These are phyloP conservation scores for Solenopsis fugax DNA, from an alignment of 1,140 invertebrate species.

Conservation along the genomic window DNA sequence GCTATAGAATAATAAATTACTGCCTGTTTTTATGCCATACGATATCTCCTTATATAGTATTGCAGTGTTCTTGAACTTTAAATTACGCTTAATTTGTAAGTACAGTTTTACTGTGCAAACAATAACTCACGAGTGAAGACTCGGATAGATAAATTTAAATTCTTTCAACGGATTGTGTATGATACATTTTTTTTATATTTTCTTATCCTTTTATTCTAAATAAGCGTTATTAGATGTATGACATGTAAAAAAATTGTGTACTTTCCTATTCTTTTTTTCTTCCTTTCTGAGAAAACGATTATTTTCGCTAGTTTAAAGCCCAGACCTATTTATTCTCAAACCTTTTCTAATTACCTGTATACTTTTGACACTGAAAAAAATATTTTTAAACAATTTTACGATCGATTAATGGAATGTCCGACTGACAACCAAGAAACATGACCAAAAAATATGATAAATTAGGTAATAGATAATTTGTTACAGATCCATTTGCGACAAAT, in stretches of 20 bases:
- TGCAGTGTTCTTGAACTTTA: not conserved
- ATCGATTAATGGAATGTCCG: not conserved
- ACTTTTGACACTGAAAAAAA: not conserved
- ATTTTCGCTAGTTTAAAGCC: constrained; percentile 9
- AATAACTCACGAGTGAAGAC: not conserved
- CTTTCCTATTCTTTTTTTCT: constrained; percentile 20
- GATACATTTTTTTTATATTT: constrained; percentile 29
- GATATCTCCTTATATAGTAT: constrained; percentile 8
- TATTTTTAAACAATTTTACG: not conserved
- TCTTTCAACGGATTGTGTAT: not conserved
- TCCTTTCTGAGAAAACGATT: not conserved
- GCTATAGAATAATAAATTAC: constrained; percentile 38
- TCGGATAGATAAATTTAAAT: not conserved
- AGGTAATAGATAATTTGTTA: not conserved
- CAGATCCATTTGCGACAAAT: not conserved
- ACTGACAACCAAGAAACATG: not conserved
- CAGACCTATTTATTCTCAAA: constrained; percentile 11
- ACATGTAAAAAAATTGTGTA: constrained; percentile 13
- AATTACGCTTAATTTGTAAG: constrained; percentile 12
- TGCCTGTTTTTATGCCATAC: constrained; percentile 35
- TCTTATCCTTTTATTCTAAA: constrained; percentile 19
- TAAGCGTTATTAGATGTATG: constrained; percentile 10
- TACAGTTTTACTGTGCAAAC: constrained; percentile 7
- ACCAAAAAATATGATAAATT: not conserved
- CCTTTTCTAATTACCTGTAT: constrained; percentile 1